Percentiles rank a stretch among this genome's conserved stretches.
phyloP scores from a whole-genome alignment of 2,113 vertebrate species.

The Corvus hawaiiensis region DNA sequence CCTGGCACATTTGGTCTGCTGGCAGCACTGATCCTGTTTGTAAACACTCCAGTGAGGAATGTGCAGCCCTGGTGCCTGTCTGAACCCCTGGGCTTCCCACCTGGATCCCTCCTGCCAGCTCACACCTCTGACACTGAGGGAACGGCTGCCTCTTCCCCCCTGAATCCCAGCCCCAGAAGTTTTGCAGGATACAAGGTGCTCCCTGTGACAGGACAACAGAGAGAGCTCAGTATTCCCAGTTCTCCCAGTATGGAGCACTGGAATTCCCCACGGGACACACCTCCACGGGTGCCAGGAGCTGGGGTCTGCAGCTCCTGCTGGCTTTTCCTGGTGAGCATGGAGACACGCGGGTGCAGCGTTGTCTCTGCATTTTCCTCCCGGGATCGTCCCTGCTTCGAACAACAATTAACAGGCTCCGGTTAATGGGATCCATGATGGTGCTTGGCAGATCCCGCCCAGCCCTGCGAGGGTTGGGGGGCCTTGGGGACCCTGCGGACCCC shows the following conservation, averaged over 20 bases:
- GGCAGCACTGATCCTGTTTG: not conserved
- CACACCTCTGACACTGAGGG: fast-evolving
- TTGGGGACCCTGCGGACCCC: too few species aligned
- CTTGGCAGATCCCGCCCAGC: not conserved
- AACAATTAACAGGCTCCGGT: not conserved
- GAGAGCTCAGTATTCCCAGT: not conserved
- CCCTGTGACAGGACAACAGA: fast-evolving
- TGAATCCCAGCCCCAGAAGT: not conserved
- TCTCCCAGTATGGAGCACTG: not conserved
- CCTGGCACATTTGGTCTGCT: fast-evolving
- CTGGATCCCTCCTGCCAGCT: fast-evolving
- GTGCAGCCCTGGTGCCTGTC: not conserved
- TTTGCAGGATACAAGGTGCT: not conserved
- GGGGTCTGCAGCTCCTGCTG: not conserved
- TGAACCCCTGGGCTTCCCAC: fast-evolving
- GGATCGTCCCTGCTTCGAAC: fast-evolving
- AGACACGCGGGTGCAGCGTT: fast-evolving
- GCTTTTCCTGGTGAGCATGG: fast-evolving
- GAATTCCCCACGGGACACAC: fast-evolving
- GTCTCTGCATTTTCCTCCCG: fast-evolving
- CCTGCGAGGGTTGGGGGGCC: not conserved
- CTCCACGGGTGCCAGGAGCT: fast-evolving
- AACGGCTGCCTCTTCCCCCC: fast-evolving
- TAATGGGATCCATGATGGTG: fast-evolving
- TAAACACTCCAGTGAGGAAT: fast-evolving